A percentile compares a stretch with the other conserved stretches of the same genome.
Evolutionary conservation across 2,797 vertebrate species (phyloP).

Genomic region (Centroberyx gerrardi): DNA sequence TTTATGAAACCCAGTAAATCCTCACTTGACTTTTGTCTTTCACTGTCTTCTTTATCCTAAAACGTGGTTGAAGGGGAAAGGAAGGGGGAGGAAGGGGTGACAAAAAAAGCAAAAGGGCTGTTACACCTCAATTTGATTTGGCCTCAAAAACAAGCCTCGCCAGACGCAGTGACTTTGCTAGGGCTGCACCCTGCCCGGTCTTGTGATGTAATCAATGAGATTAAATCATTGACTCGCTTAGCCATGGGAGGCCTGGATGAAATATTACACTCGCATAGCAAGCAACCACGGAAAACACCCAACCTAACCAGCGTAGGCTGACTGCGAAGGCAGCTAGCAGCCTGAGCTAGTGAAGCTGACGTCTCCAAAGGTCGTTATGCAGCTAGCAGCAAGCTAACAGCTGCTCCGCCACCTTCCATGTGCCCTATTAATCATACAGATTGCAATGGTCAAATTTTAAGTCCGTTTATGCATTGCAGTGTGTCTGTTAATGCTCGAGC

Average conservation of each 20-base stretch:
- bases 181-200: conserved; percentile 78
- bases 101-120: conserved; percentile 42
- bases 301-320: conserved; percentile 48
- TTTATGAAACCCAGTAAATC: conserved; percentile 90
- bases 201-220: conserved; percentile 83
- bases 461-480: conserved; percentile 26
- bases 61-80: conserved; percentile 17
- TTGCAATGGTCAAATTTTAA: conserved; percentile 55
- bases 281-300: conserved; percentile 69
- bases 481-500: conserved; percentile 18
- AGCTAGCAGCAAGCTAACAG: conserved; percentile 86
- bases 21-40: conserved; percentile 79
- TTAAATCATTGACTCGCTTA: conserved; percentile 78
- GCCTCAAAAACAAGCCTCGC: conserved; percentile 47
- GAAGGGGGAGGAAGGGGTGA: background rate
- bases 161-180: conserved; percentile 66
- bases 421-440: conserved; percentile 76
- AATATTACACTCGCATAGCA: conserved; percentile 67
- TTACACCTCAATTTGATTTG: conserved; percentile 63
- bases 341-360: conserved; percentile 66
- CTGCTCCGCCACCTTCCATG: conserved; percentile 81
- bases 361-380: conserved; percentile 83
- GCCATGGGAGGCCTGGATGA: conserved; percentile 73
- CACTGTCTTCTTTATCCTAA: conserved; percentile 77
- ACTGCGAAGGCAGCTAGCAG: conserved; percentile 56